A percentile compares a stretch with the other conserved stretches of the same genome.
These are phyloP conservation scores for Crypturellus undulatus DNA, from an alignment of 2,113 vertebrate species.

Conservation along the genomic window DNA sequence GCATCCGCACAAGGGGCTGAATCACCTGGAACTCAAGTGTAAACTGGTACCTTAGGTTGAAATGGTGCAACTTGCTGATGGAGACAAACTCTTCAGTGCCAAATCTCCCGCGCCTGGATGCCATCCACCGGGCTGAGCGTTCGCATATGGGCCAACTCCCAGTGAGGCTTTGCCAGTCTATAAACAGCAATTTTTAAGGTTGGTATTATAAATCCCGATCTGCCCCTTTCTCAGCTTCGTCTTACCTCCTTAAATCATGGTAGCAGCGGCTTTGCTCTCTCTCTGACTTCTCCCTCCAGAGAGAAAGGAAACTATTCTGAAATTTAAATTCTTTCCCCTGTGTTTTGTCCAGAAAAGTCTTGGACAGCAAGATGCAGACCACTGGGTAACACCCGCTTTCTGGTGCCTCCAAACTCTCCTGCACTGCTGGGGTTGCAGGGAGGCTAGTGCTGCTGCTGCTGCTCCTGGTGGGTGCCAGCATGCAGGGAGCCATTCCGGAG, in stretches of 20 bases:
- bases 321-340: conserved; percentile 53
- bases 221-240: conserved; percentile 31
- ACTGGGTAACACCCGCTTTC: not conserved
- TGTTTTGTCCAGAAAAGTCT: conserved; percentile 45
- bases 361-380: conserved; percentile 23
- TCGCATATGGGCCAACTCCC: not conserved
- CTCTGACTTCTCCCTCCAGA: conserved; percentile 46
- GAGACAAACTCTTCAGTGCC: not conserved
- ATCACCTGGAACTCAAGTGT: not conserved
- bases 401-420: not conserved
- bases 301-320: conserved; percentile 54
- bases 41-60: not conserved
- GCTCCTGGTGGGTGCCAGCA: not conserved
- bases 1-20: not conserved
- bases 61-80: not conserved
- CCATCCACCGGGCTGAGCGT: not conserved
- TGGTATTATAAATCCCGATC: conserved; percentile 47
- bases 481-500: too few relatives aligned
- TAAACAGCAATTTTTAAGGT: conserved; percentile 61
- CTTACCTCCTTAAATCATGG: conserved; percentile 67
- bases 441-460: not conserved
- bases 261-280: conserved; percentile 64
- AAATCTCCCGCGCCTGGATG: not conserved
- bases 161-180: conserved; percentile 30
- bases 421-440: accelerated